Conservation (phyloP, 1,140 invertebrate genomes). For the Sogatella furcifera region DNA sequence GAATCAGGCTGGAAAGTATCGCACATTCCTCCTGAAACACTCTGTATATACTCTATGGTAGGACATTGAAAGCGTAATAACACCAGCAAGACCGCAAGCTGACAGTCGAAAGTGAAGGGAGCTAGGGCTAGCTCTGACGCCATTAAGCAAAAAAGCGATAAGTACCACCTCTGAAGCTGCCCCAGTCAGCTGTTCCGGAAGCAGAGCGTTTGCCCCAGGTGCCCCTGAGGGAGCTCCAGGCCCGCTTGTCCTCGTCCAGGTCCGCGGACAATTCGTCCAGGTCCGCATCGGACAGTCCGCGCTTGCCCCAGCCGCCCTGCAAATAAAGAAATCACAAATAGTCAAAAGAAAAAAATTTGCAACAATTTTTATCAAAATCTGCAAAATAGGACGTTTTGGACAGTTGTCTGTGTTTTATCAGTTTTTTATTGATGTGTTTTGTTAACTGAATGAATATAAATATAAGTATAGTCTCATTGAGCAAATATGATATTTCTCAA, state of each 20-base stretch:
- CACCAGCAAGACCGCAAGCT: neutral
- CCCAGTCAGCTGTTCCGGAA: conserved; percentile 30
- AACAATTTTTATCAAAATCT: too few species aligned
- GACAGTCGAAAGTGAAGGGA: conserved; percentile 4
- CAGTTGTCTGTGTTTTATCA: too few species aligned
- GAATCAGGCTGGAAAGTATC: too few species aligned
- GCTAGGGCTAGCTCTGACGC: neutral
- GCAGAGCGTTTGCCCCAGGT: conserved; percentile 43
- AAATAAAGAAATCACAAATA: neutral
- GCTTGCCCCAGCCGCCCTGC: conserved; percentile 16
- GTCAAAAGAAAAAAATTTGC: too few species aligned
- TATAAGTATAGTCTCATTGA: too few species aligned
- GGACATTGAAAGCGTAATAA: neutral
- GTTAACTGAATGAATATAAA: too few species aligned
- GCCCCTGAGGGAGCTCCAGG: conserved; percentile 47
- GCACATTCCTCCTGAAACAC: too few species aligned
- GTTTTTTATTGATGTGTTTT: too few species aligned
- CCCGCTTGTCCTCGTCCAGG: conserved; percentile 41
- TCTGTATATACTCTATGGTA: too few species aligned
- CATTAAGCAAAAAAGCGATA: neutral
- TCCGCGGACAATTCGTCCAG: neutral
- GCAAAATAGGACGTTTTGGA: too few species aligned
- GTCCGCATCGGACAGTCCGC: conserved; percentile 22
- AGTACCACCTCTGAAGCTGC: conserved; percentile 44
- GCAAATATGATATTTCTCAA: too few species aligned